phyloP scores from a whole-genome alignment of 2,888 invertebrate genomes.

The Brachypalpus laphriformis region DNA sequence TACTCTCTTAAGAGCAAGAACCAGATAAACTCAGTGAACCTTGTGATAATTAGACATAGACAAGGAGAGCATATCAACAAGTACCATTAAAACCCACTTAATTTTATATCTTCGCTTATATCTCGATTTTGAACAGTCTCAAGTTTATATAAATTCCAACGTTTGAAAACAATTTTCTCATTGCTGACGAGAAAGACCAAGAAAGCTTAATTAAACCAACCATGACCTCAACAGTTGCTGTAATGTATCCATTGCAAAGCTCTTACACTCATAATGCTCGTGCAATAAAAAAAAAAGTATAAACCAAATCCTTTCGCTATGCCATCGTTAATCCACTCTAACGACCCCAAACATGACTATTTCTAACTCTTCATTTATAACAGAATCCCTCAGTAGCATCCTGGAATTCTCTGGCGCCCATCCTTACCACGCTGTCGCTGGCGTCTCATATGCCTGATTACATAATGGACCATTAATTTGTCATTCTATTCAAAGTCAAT shows the following conservation, averaged over 20 bases:
- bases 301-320: background rate
- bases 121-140: background rate
- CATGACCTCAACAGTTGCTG: background rate
- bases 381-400: background rate
- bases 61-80: background rate
- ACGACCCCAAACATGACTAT: background rate
- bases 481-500: slow-evolving; percentile 73
- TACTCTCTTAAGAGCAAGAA: too few relatives aligned
- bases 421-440: background rate
- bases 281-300: background rate
- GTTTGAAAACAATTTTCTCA: background rate
- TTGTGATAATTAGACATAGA: too few relatives aligned
- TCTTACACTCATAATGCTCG: slow-evolving; percentile 5
- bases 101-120: background rate
- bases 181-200: background rate
- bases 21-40: too few relatives aligned
- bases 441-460: slow-evolving; percentile 22
- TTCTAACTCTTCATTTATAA: background rate
- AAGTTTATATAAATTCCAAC: background rate
- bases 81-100: background rate
- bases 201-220: slow-evolving; percentile 8
- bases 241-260: slow-evolving; percentile 1
- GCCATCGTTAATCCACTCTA: slow-evolving; percentile 11
- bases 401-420: background rate
- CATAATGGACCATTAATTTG: slow-evolving; percentile 73